Percentiles rank a stretch among this genome's conserved stretches.
phyloP scores from a whole-genome alignment of 2,888 invertebrate species.

The Tetheella fluctuosa region DNA sequence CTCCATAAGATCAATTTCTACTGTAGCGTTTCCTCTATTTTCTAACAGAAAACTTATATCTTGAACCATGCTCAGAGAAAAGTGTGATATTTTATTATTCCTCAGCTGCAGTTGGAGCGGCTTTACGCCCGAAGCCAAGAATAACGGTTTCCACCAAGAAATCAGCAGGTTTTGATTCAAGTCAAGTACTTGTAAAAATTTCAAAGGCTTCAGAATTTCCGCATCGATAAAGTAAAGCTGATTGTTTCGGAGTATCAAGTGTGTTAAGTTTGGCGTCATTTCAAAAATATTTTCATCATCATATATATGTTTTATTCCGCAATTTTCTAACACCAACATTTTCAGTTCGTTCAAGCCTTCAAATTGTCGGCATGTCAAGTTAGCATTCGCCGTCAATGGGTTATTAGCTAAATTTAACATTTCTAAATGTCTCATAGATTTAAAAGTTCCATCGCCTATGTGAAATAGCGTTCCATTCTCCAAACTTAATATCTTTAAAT shows the following conservation, averaged over 20 bases:
- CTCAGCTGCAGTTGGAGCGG: slow-evolving; percentile 68
- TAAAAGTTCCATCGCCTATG: slow-evolving; percentile 77
- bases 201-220: slow-evolving; percentile 71
- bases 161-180: slow-evolving; percentile 79
- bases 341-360: slow-evolving; percentile 76
- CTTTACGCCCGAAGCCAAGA: slow-evolving; percentile 69
- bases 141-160: slow-evolving; percentile 81
- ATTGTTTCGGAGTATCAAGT: slow-evolving; percentile 79
- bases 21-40: slow-evolving; percentile 46
- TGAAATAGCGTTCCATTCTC: slow-evolving; percentile 80
- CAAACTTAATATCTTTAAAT: slow-evolving; percentile 76
- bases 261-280: slow-evolving; percentile 76
- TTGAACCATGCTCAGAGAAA: slow-evolving; percentile 82
- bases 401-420: slow-evolving; percentile 83
- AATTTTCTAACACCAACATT: slow-evolving; percentile 76
- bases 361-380: slow-evolving; percentile 70
- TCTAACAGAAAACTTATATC: slow-evolving; percentile 79
- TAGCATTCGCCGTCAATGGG: slow-evolving; percentile 69
- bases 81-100: slow-evolving; percentile 82
- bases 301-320: slow-evolving; percentile 72
- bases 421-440: slow-evolving; percentile 66
- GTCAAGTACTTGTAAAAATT: slow-evolving; percentile 72
- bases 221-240: slow-evolving; percentile 69
- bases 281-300: slow-evolving; percentile 78
- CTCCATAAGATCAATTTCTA: slow-evolving; percentile 73